Base-by-base conservation (phyloP, 2,113 vertebrate genomes). In the Corythoichthys haematopterus region DNA sequence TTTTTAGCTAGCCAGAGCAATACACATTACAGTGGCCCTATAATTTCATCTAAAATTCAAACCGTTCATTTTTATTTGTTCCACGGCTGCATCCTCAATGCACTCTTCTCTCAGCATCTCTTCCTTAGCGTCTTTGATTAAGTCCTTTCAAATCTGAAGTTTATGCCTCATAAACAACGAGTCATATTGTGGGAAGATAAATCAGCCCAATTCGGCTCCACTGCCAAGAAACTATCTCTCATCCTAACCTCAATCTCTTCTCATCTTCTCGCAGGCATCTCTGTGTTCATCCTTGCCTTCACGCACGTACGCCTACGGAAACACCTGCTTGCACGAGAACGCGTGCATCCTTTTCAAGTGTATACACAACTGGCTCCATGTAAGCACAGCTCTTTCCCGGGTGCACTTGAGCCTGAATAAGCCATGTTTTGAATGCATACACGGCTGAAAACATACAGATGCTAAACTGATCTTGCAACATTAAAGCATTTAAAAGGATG, bases 151-250 rank as follows among this genome's bases (percentile, higher is more conserved):
- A 88, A 85, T 79, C 73, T 80, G 78, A 86, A 82, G 82, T 82
- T 68, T 79, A 81, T 64, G 71, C 65, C 55, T 87, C 76, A 84
- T 75, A 74, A 86, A 82, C 68, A 62, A 71, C 89, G 88, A 89
- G 83, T 90, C 90, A 90, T 74, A 78, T 75, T 82, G 89, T 90
- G 83, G 85, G 85, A 67, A 83, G 87, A 87, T 87, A 85, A 84
- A 89, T 88, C 82, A 79, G 78, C 84, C 84, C 76, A 56, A 78
- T 60, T 81, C 69, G 55, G 57, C 69, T 53, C 63, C 3, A 43
- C 68, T 79, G 81, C 83, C 76, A 74, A 78, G 35, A 78, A 71
- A 48, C 70, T 51, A 50, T 82, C 71, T 77, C 68, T 81, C 47
- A 60, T 60, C 82, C 70, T 61, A 58, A 69, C 58, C 67, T 69